Percentiles rank a stretch among this genome's conserved stretches.
phyloP scores from a whole-genome alignment of 2,888 invertebrate genomes.

The Margaritifera margaritifera region DNA sequence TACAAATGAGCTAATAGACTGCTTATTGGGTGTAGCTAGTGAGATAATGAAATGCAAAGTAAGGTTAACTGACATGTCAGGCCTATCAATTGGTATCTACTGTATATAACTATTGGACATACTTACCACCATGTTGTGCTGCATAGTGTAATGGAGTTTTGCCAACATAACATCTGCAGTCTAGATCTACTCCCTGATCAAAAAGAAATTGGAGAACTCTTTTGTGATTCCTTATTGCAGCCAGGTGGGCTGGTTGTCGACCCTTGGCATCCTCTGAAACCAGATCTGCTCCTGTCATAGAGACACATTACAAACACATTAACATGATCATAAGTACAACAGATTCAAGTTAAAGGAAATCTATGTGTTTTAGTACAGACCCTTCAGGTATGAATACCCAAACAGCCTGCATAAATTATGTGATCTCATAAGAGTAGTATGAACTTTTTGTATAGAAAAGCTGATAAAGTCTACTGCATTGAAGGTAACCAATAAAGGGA shows the following conservation, averaged over 20 bases:
- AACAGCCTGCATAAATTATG: neutral
- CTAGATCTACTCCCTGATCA: constrained; percentile 66
- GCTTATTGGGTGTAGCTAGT: too few species aligned
- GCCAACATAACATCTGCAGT: constrained; percentile 62
- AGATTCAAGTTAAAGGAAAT: neutral
- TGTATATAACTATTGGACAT: neutral
- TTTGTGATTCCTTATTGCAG: constrained; percentile 68
- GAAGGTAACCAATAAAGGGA: too few species aligned
- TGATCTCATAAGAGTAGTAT: too few species aligned
- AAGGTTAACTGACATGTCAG: neutral
- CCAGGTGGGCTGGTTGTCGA: constrained; percentile 66
- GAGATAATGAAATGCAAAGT: neutral
- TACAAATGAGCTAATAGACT: too few species aligned
- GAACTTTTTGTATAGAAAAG: too few species aligned
- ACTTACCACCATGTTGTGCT: constrained; percentile 68
- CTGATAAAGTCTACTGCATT: too few species aligned
- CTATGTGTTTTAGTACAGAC: constrained; percentile 1
- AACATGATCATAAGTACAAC: too few species aligned
- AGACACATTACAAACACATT: neutral
- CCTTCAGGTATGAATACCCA: neutral
- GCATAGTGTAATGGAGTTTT: constrained; percentile 71
- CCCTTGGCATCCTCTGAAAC: constrained; percentile 62
- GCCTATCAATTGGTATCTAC: too few species aligned
- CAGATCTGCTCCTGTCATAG: constrained; percentile 59
- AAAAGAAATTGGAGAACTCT: constrained; percentile 64